phyloP scores from a whole-genome alignment of 2,888 invertebrate genomes.

The Callinectes sapidus region DNA sequence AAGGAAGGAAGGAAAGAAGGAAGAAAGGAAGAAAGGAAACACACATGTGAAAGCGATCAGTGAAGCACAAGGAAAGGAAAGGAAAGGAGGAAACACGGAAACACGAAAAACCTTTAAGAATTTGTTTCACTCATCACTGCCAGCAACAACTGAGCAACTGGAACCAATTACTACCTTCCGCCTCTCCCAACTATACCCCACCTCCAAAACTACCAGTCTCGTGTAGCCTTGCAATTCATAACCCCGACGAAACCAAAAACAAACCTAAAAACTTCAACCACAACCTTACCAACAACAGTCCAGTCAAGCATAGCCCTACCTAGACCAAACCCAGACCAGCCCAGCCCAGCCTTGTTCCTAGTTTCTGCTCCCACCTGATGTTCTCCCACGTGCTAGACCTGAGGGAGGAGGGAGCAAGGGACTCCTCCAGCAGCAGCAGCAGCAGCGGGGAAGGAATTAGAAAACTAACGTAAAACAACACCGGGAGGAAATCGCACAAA shows the following conservation, averaged over 20 bases:
- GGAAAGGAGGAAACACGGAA: not conserved
- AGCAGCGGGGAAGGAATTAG: not conserved
- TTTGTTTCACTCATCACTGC: not conserved
- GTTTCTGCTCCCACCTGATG: not conserved
- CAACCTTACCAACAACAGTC: not conserved
- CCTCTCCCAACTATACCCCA: not conserved
- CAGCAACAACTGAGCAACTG: not conserved
- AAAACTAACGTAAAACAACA: conserved; percentile 26
- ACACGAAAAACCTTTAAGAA: not conserved
- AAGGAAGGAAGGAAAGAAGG: not conserved
- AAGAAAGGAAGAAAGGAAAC: not conserved
- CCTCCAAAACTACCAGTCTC: not conserved
- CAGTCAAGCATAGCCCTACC: not conserved
- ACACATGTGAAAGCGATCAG: not conserved
- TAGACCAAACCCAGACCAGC: no score
- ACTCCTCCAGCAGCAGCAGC: conserved; percentile 11
- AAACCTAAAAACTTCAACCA: not conserved
- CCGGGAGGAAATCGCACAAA: not conserved
- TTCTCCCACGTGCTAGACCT: not conserved
- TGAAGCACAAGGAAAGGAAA: not conserved
- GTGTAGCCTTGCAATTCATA: not conserved
- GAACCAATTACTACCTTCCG: not conserved
- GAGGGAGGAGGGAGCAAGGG: not conserved
- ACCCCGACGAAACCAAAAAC: not conserved
- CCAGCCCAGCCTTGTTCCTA: not conserved